Percentiles rank a stretch among this genome's conserved stretches.
Evolutionary conservation across 2,113 vertebrate species (phyloP).

Genomic region (Probosciger aterrimus): DNA sequence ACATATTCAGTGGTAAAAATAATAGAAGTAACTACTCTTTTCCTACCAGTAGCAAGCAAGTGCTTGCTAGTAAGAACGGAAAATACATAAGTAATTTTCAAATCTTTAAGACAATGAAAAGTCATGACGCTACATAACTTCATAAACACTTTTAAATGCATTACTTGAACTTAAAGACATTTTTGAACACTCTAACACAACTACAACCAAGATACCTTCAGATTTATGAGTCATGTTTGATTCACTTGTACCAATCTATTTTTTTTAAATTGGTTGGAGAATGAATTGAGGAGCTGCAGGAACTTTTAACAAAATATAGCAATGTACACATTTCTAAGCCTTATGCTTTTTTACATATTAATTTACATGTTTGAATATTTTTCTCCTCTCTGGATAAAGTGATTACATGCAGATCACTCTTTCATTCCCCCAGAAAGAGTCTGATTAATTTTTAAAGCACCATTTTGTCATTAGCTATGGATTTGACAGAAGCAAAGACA

Average conservation of each 20-base stretch:
- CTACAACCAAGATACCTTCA: background rate
- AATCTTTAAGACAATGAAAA: background rate
- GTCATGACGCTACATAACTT: background rate
- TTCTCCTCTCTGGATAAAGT: background rate
- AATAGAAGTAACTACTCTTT: background rate
- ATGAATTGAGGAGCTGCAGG: background rate
- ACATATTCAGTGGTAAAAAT: background rate
- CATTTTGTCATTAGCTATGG: conserved; percentile 16
- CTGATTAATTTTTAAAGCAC: conserved; percentile 45
- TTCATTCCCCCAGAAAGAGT: background rate
- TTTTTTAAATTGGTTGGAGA: background rate
- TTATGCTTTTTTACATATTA: background rate
- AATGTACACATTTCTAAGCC: background rate
- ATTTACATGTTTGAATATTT: background rate
- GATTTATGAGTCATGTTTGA: background rate
- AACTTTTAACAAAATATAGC: background rate
- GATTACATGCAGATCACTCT: background rate
- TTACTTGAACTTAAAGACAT: background rate
- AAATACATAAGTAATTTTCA: background rate
- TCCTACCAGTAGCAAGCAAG: background rate
- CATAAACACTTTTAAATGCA: background rate
- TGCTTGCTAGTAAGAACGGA: background rate
- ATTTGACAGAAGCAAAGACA: conserved; percentile 35
- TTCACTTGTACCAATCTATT: background rate
- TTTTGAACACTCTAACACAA: background rate